phyloP scores from a whole-genome alignment of 1,140 invertebrate species.

The Euura saliciscinereae region DNA sequence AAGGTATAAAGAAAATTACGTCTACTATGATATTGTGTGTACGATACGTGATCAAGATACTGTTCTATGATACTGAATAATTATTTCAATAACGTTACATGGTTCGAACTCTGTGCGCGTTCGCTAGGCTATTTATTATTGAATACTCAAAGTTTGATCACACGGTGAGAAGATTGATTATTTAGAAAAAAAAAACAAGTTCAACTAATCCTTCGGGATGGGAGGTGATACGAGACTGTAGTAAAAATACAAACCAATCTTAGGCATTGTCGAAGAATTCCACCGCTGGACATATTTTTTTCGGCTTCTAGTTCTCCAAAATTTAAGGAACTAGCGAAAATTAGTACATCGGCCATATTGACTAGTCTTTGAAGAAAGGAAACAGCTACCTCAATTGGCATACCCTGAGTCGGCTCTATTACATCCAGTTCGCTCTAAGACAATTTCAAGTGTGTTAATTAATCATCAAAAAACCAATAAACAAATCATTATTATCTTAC shows the following conservation, averaged over 20 bases:
- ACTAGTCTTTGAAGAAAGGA: constrained; percentile 96
- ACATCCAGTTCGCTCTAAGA: constrained; percentile 95
- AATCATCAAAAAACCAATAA: neutral
- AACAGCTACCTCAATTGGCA: constrained; percentile 97
- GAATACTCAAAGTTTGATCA: neutral
- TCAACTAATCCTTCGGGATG: too few species aligned
- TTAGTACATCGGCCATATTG: constrained; percentile 97
- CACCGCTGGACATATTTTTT: constrained; percentile 99
- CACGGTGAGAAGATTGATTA: constrained; percentile 20
- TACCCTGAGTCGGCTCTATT: constrained; percentile 97
- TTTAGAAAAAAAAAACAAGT: constrained; percentile 17
- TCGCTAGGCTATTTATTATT: neutral
- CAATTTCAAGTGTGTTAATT: neutral
- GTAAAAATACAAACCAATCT: constrained; percentile 77
- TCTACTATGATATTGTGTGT: neutral
- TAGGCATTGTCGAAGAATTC: constrained; percentile 95
- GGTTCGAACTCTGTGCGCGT: neutral
- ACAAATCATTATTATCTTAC: neutral
- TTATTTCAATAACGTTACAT: neutral
- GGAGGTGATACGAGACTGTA: too few species aligned
- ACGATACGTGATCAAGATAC: neutral
- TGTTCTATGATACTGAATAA: neutral
- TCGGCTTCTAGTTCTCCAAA: constrained; percentile 98
- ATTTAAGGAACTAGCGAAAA: constrained; percentile 96
- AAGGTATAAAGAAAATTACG: neutral